Conservation (phyloP, 1,140 invertebrate genomes). For the Camponotus pennsylvanicus region DNA sequence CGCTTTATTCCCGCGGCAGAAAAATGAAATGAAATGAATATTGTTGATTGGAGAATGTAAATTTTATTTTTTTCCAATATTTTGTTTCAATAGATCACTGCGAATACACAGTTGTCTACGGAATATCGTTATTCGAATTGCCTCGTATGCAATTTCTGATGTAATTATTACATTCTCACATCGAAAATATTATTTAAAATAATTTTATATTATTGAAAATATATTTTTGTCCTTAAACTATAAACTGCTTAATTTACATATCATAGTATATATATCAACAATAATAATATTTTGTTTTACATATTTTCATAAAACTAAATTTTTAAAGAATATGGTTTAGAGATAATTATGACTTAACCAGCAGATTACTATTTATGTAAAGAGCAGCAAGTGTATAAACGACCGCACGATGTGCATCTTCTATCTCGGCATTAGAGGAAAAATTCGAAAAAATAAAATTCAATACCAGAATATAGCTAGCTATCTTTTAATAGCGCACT, state of each 20-base stretch:
- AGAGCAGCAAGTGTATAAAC: background rate
- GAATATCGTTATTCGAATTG: constrained; percentile 28
- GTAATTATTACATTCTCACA: background rate
- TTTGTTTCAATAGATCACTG: constrained; percentile 12
- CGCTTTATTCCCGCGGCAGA: background rate
- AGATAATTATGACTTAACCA: constrained; percentile 38
- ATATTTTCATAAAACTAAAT: background rate
- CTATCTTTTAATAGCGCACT: background rate
- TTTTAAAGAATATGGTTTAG: background rate
- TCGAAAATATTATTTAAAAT: background rate
- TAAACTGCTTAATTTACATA: background rate
- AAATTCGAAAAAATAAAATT: constrained; percentile 19
- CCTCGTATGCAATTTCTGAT: background rate
- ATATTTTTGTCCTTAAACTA: background rate
- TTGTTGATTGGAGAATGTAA: constrained; percentile 22
- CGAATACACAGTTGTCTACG: background rate
- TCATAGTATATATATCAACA: background rate
- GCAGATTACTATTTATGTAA: background rate
- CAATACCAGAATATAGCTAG: background rate
- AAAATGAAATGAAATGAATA: constrained; percentile 16
- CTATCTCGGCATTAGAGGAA: background rate
- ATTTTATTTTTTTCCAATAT: constrained; percentile 54
- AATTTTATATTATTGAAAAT: too few relatives aligned
- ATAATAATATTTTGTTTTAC: background rate
- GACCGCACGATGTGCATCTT: background rate